Percentiles rank a stretch among this genome's conserved stretches.
These are phyloP conservation scores for Lucilia sericata DNA, from an alignment of 1,140 invertebrate genomes.

Conservation along the genomic window DNA sequence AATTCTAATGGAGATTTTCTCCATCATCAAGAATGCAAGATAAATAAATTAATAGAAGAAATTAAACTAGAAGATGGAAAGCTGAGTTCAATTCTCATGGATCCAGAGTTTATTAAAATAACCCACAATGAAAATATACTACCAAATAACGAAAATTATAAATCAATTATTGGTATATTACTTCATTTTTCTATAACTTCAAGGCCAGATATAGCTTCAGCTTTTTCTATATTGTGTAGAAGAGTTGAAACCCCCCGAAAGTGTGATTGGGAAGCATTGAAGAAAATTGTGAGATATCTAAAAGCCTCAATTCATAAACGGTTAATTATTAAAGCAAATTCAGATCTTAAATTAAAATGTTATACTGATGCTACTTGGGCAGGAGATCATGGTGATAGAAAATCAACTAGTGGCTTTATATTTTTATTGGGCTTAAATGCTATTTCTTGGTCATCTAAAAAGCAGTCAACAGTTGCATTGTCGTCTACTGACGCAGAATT, in stretches of 20 bases:
- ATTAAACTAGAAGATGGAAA: no score
- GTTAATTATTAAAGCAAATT: neutral
- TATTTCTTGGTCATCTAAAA: neutral
- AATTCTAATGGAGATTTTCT: no score
- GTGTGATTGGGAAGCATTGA: neutral
- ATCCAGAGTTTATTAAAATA: no score
- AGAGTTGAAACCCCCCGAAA: neutral
- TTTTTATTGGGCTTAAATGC: neutral
- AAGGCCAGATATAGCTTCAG: neutral
- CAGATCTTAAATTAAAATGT: constrained; percentile 8
- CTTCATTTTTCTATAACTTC: neutral
- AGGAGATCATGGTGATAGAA: neutral
- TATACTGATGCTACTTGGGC: neutral
- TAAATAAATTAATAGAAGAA: no score
- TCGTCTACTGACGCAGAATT: neutral
- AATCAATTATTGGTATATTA: neutral
- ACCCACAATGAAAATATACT: no score
- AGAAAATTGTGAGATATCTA: neutral
- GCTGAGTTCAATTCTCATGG: no score
- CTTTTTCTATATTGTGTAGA: neutral
- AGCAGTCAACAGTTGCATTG: neutral
- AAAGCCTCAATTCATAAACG: neutral
- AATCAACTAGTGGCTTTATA: neutral
- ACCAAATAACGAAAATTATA: neutral
- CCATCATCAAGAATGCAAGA: no score